These are phyloP conservation scores for Idaea biselata DNA, from an alignment of 2,888 invertebrate species.

Conservation along the genomic window DNA sequence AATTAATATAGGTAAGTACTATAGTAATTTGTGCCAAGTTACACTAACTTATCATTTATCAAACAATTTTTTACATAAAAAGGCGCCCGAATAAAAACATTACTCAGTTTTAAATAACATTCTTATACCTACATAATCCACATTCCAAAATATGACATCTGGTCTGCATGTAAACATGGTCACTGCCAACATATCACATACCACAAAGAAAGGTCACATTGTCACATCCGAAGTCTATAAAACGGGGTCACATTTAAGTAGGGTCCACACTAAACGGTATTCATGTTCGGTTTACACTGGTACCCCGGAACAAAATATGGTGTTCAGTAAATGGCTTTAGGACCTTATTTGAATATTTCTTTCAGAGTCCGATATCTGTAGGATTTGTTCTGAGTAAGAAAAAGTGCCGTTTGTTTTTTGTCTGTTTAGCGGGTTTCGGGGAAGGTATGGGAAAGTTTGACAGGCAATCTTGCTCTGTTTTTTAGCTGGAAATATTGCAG, in stretches of 20 bases:
- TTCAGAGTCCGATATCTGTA: constrained; percentile 6
- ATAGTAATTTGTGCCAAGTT: no score
- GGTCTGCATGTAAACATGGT: constrained; percentile 4
- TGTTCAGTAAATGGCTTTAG: constrained; percentile 7
- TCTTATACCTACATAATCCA: no score
- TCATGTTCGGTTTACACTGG: constrained; percentile 14
- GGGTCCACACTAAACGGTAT: constrained; percentile 18
- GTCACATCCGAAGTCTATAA: neutral
- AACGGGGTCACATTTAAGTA: neutral
- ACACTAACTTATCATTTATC: no score
- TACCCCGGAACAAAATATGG: constrained; percentile 8
- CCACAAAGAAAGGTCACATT: constrained; percentile 4
- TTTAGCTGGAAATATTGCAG: neutral
- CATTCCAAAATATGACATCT: neutral
- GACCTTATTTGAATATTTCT: constrained; percentile 16
- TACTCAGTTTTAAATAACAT: no score
- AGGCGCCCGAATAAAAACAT: no score
- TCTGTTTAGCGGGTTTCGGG: neutral
- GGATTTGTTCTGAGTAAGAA: constrained; percentile 1
- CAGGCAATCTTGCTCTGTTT: neutral
- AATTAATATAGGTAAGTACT: no score
- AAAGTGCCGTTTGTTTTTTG: neutral
- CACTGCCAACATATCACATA: constrained; percentile 19
- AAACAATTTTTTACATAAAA: no score
- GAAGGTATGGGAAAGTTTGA: neutral